Base-by-base conservation (phyloP, 2,113 vertebrate genomes). In the Podarcis raffonei region DNA sequence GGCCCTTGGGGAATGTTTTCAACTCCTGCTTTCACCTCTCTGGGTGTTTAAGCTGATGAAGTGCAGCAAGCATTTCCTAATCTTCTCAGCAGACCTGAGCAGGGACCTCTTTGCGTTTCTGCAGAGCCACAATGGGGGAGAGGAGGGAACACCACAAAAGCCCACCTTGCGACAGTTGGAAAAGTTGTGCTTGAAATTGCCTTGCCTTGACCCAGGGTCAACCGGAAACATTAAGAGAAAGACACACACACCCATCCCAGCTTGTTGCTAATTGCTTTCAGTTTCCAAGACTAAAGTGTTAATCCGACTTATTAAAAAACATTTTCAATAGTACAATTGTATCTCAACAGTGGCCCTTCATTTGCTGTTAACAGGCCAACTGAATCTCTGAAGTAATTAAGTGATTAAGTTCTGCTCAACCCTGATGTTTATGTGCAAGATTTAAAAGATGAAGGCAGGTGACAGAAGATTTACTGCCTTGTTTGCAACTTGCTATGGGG, bases 201-300 rank as follows among this genome's bases (percentile, higher is more conserved):
- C 35, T 82, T 62, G 78, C 53, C 48, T 57, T 62, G 6, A 37
- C 4, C 37, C 76, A 78, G 25, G 48, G 69, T 27, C 69, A 71
- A 48, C 3, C 27, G 37, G 25, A 27, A 78, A 48, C 18, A 0
- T 62, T 20, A 71, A 71, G 27, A 27, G 30, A 71, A 30, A 30
- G 69, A 30, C 25, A 30, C 25, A 11, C 6, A 7, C 9, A 18
- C 30, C 6, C 30, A 57, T 5, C 27, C 11, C 77, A n/a, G 12
- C 22, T 65, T 30, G 5, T n/a, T 53, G n/a, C 59, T 13, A 88
- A 48, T 84, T 42, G 66, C 66, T 2, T n/a, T 78, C 9, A 18
- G 0, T 74, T 35, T 71, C 42, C n/a, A 25, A 32, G 1, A n/a
- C 85, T 0, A 0, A 53, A 81, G 75, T 42, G 35, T 0, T 77